Evolutionary conservation across 2,888 invertebrate genomes (phyloP).

Genomic region (Harmothoe impar): DNA sequence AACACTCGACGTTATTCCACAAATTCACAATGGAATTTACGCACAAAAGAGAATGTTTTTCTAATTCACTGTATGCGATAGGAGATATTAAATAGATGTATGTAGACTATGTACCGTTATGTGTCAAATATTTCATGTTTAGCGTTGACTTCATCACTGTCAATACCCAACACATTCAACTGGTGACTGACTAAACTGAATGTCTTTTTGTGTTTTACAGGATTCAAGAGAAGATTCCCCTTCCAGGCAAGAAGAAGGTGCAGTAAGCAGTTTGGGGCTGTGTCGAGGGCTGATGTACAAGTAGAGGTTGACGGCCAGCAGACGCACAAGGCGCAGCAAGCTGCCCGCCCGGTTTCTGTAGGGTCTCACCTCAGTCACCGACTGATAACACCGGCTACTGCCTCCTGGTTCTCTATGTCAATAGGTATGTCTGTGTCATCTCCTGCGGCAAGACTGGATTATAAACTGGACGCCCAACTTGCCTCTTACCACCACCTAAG

Average conservation of each 20-base stretch:
- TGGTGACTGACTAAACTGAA: too few relatives aligned
- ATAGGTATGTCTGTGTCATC: not conserved
- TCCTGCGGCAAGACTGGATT: not conserved
- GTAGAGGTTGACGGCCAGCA: not conserved
- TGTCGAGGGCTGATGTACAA: not conserved
- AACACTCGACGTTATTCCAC: too few relatives aligned
- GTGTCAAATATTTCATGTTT: too few relatives aligned
- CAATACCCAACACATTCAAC: too few relatives aligned
- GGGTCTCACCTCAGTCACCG: not conserved
- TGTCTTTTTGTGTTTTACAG: conserved; percentile 70
- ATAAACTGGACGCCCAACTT: too few relatives aligned
- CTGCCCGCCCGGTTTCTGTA: not conserved
- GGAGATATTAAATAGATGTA: too few relatives aligned
- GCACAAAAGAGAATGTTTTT: too few relatives aligned
- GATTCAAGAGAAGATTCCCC: conserved; percentile 80
- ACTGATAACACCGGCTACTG: not conserved
- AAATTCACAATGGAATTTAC: too few relatives aligned
- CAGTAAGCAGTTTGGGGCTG: conserved; percentile 14
- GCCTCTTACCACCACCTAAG: too few relatives aligned
- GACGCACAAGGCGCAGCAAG: not conserved
- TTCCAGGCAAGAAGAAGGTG: conserved; percentile 80
- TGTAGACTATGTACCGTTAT: too few relatives aligned
- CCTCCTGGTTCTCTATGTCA: conserved; percentile 15
- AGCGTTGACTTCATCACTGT: too few relatives aligned
- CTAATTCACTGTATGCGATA: too few relatives aligned